Conservation (phyloP, 2,113 vertebrate genomes). For the Arizona elegans region DNA sequence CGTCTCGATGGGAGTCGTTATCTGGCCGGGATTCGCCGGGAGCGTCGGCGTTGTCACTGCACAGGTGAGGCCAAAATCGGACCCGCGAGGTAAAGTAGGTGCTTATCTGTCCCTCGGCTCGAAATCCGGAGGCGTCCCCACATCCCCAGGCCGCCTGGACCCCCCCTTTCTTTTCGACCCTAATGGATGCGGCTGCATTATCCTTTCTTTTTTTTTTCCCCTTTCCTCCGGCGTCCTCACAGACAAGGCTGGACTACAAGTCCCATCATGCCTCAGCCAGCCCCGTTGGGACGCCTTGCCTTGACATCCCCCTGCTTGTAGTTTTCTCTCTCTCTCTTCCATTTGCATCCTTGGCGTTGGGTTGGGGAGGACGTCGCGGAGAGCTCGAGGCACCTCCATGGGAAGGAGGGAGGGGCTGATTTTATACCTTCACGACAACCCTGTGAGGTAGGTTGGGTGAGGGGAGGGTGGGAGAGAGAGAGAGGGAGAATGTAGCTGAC, state of each 20-base stretch:
- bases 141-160: neutral
- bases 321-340: neutral
- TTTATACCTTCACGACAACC: neutral
- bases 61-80: conserved; percentile 27
- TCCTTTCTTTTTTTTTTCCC: neutral
- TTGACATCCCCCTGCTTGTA: neutral
- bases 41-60: rapidly evolving
- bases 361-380: neutral
- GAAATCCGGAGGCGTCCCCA: neutral
- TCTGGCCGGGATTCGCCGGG: rapidly evolving
- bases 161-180: neutral
- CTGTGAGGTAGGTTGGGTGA: neutral
- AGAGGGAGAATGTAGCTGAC: neutral
- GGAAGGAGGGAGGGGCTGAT: neutral
- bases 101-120: neutral
- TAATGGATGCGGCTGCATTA: neutral
- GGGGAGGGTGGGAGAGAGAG: too few species aligned
- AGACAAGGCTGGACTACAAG: neutral
- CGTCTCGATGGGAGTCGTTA: conserved; percentile 1
- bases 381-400: neutral
- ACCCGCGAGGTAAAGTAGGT: neutral
- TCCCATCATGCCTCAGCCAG: neutral
- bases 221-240: neutral
- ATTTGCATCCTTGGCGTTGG: neutral
- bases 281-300: neutral